Evolutionary conservation across 2,888 invertebrate species (phyloP), one percentile per base, ranked within the genome.

Genomic region (Lycophotia porphyrea): DNA sequence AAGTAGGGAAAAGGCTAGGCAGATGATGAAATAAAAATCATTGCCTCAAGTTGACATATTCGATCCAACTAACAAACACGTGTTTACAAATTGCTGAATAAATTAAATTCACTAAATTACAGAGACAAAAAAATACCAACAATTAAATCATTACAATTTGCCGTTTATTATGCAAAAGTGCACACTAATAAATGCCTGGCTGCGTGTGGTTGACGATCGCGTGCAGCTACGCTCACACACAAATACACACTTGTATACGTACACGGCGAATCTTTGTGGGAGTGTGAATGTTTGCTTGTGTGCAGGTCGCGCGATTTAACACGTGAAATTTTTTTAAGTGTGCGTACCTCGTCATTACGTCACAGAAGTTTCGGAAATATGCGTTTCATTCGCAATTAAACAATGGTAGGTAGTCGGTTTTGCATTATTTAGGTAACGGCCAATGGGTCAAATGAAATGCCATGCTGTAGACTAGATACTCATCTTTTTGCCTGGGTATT

Each of bases 151-250:
- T 78, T 58, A 24, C 47, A 55, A 21, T 27, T 47, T 66, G 60
- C 31, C 0, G 15, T n/a, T 52, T 52, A 42, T 58, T 39, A 74
- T 39, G 74, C 65, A 71, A 71, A 79, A 68, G 49, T 63, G 88
- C 89, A 90, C 94, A 91, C 86, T 84, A 94, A 93, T 88, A 95
- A 94, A 93, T 83, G 91, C 91, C 91, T 72, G 76, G 87, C 89
- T 93, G 93, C 92, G 93, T 93, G 93, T 91, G 91, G 92, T 80
- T 93, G 67, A 82, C 88, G 90, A 92, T 94, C 93, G 94, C 94
- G 92, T 94, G 94, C 93, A 93, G 88, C 90, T 81, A 88, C 91
- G 88, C 83, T 74, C 61, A 36, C 79, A 84, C 90, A 91, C 92
- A 92, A 91, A 90, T 85, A 74, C 78, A 81, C 76, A 85, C 49